Conservation (phyloP, 2,888 invertebrate genomes). For the Hololepta plana region DNA sequence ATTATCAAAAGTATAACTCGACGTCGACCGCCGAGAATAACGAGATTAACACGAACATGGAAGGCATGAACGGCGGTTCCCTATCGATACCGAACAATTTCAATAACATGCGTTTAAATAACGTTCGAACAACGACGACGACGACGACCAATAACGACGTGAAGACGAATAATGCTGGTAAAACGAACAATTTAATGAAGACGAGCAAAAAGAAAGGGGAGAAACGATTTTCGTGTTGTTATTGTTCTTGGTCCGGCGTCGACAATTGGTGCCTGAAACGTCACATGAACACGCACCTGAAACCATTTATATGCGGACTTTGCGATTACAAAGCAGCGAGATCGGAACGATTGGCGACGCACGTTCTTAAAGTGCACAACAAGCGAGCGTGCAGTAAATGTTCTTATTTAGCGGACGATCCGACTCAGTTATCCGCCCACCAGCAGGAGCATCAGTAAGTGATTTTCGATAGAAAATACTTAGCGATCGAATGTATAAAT, state of each 20-base stretch:
- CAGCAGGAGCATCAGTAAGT: constrained; percentile 61
- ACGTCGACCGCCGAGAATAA: constrained; percentile 6
- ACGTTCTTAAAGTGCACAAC: constrained; percentile 82
- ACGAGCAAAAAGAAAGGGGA: constrained; percentile 26
- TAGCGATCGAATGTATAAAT: constrained; percentile 4
- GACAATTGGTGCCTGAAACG: constrained; percentile 89
- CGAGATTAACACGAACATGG: too few species aligned
- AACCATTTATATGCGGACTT: constrained; percentile 76
- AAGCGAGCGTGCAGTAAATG: constrained; percentile 81
- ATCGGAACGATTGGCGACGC: constrained; percentile 75
- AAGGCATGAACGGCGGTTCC: constrained; percentile 19
- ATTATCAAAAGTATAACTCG: constrained; percentile 27
- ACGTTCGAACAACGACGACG: constrained; percentile 5
- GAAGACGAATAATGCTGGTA: constrained; percentile 13
- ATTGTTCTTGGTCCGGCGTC: constrained; percentile 83
- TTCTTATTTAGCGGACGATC: constrained; percentile 71
- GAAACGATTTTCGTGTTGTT: constrained; percentile 52
- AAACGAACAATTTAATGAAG: constrained; percentile 16
- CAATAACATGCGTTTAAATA: constrained; percentile 12
- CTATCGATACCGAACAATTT: constrained; percentile 10
- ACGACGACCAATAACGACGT: constrained; percentile 15
- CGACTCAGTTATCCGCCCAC: constrained; percentile 59
- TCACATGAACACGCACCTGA: constrained; percentile 82
- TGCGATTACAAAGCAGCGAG: constrained; percentile 90
- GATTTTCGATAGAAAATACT: constrained; percentile 8